Base-by-base conservation (phyloP, 1,140 invertebrate genomes). In the Lordiphosa collinella region DNA sequence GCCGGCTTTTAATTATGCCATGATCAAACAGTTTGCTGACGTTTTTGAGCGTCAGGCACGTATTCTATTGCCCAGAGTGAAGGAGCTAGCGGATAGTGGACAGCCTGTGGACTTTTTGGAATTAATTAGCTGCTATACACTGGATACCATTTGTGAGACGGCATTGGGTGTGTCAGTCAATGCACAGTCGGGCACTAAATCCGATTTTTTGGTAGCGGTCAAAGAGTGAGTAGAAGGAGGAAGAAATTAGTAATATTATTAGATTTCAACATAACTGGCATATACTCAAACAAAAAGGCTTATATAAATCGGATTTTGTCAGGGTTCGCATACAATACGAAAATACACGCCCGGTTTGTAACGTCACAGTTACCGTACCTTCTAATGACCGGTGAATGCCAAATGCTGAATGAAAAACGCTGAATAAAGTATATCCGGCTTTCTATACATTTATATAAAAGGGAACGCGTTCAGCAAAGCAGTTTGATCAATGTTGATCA, bases 1-100 rank as follows among this genome's bases (percentile, higher is more conserved):
- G 1, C 95, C 96, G 1, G 93, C 95, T 0, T 98, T 98, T 86
- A 96, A 97, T 87, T 97, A 97, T 78, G 93, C 93, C 66, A 95
- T 97, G 78, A 62, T 84, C 10, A 78, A 64, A 5, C 67, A 78
- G 10, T 84, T 73, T 35, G 34, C 60, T 10, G 1, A 35, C 0
- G 41, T 84, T 2, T 84, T 73, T n/a, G 67, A 84, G 13, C 41
- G 31, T 1, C 72, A 84, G 9, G 54, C 78, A 0, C 50, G 54
- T 10, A 57, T 78, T 34, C 7, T 84, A 1, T 11, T 84, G 1
- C 1, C 16, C 4, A 35, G 54, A 1, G n/a, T 84, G 3, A 9
- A 10, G 1, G 14, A 56, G 3, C 32, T 36, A 7, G 48, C 72
- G 0, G 44, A 37, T 1, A 47, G 38, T 2, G 38, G 43, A 1